These are phyloP conservation scores for Anolis apletophallus DNA, from an alignment of 2,797 vertebrate genomes.

Conservation along the genomic window DNA sequence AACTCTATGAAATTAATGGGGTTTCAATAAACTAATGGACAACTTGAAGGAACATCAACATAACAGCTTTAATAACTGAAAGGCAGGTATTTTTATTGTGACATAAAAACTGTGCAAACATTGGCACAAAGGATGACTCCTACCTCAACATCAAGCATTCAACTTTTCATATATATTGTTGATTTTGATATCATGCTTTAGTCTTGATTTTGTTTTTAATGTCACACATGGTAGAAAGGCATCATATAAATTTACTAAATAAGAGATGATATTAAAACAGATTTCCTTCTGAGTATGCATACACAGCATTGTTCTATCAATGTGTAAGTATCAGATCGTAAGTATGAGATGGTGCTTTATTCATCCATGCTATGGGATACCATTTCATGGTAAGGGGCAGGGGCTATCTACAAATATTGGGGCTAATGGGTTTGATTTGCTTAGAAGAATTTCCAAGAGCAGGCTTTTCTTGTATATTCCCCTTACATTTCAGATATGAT, in stretches of 20 bases:
- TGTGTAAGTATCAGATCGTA: background rate
- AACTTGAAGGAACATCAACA: too few relatives aligned
- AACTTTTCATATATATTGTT: background rate
- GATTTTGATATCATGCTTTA: background rate
- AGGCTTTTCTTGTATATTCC: background rate
- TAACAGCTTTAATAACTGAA: background rate
- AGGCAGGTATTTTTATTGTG: background rate
- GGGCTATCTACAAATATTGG: background rate
- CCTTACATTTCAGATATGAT: background rate
- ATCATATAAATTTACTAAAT: background rate
- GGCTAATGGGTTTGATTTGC: background rate
- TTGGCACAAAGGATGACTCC: too few relatives aligned
- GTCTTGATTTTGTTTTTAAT: background rate
- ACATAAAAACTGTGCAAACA: slow-evolving; percentile 38
- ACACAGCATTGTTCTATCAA: background rate
- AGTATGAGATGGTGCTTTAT: background rate
- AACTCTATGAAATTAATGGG: too few relatives aligned
- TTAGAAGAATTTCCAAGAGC: background rate
- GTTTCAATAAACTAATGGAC: too few relatives aligned
- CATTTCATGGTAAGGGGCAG: background rate
- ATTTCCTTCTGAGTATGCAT: background rate
- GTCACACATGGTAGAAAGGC: background rate
- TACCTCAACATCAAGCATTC: background rate
- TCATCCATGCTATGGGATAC: background rate
- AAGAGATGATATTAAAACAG: background rate